Evolutionary conservation across 2,113 vertebrate genomes (phyloP).

Genomic region (Urocolius indicus): DNA sequence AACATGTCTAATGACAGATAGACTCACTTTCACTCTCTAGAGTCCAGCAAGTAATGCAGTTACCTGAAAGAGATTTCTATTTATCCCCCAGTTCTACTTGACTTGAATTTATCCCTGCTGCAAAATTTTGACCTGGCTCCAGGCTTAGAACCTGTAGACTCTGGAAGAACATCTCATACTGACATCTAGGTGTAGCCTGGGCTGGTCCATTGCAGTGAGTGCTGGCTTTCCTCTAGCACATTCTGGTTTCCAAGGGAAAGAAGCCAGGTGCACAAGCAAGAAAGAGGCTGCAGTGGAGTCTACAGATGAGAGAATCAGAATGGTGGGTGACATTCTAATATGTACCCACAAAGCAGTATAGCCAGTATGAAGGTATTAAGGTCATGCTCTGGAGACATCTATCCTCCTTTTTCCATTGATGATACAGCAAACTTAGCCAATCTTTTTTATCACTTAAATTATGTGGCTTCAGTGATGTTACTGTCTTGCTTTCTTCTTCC

Average conservation of each 20-base stretch:
- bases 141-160: background rate
- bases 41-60: background rate
- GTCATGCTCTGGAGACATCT: background rate
- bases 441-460: background rate
- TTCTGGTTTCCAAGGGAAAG: background rate
- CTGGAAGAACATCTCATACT: background rate
- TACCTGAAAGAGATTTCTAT: background rate
- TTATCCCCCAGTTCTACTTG: background rate
- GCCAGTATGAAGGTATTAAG: background rate
- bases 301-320: background rate
- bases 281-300: rapidly evolving
- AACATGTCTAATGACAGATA: background rate
- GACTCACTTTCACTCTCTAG: background rate
- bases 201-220: background rate
- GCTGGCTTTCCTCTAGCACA: rapidly evolving
- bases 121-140: background rate
- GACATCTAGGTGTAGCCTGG: background rate
- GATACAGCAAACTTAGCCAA: rapidly evolving
- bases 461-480: background rate
- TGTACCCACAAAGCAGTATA: background rate
- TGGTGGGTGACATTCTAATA: background rate
- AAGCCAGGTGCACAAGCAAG: background rate
- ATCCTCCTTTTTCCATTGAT: background rate
- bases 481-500: background rate
- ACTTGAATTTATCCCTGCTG: background rate